phyloP scores from a whole-genome alignment of 2,113 vertebrate genomes.

The Empidonax traillii region DNA sequence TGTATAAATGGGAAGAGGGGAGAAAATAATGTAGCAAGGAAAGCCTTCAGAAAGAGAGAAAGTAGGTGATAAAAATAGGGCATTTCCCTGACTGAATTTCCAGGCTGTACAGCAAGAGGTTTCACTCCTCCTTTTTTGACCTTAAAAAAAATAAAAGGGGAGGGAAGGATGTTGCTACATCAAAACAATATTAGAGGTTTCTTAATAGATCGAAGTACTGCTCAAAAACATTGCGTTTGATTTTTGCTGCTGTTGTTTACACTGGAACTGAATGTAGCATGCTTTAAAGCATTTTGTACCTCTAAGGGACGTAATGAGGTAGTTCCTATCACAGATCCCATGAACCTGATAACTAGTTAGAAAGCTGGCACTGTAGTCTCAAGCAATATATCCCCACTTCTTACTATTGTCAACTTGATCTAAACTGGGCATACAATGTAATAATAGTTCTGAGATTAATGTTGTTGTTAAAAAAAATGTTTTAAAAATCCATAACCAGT shows the following conservation, averaged over 20 bases:
- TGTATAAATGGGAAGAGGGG: slow-evolving; percentile 30
- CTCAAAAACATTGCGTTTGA: not conserved
- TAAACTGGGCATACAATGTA: not conserved
- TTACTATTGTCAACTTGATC: not conserved
- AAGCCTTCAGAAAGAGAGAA: slow-evolving; percentile 61
- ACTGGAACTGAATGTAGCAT: not conserved
- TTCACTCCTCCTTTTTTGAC: slow-evolving; percentile 42
- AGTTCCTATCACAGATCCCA: not conserved
- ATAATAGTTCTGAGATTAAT: not conserved
- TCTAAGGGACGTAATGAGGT: not conserved
- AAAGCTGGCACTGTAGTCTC: not conserved
- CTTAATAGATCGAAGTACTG: not conserved
- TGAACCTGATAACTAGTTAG: not conserved
- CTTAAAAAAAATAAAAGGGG: not conserved
- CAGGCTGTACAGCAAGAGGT: slow-evolving; percentile 39
- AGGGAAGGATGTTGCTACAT: not conserved
- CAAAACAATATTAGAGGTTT: not conserved
- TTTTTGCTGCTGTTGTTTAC: not conserved
- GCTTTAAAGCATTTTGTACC: not conserved
- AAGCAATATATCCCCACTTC: not conserved
- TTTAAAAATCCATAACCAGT: not conserved
- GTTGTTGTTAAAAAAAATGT: not conserved
- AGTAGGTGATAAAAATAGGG: slow-evolving; percentile 71
- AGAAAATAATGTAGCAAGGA: slow-evolving; percentile 47
- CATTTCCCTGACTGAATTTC: slow-evolving; percentile 68